Evolutionary conservation across 2,113 vertebrate genomes (phyloP).

Genomic region (Otis tarda): DNA sequence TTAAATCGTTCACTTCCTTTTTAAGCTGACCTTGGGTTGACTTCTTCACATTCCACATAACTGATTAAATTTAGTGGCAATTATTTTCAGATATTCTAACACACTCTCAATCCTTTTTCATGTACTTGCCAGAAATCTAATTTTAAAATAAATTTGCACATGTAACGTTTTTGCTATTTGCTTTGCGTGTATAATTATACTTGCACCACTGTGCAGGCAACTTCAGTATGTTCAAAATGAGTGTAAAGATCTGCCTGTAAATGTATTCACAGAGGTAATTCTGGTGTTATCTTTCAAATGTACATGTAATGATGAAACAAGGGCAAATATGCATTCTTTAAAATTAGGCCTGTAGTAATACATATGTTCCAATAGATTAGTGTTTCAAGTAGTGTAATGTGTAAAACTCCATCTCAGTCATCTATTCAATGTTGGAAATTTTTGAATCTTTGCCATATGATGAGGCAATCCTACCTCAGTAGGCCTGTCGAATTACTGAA

Average conservation of each 20-base stretch:
- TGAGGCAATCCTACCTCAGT: background rate
- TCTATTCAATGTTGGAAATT: background rate
- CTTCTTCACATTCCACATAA: constrained; percentile 20
- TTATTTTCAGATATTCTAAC: constrained; percentile 40
- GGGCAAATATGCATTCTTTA: background rate
- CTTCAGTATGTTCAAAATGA: background rate
- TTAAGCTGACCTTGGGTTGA: constrained; percentile 4
- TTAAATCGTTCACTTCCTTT: constrained; percentile 6
- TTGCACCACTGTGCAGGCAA: background rate
- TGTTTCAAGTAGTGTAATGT: background rate
- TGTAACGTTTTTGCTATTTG: background rate
- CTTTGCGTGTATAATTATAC: background rate
- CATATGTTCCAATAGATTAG: background rate
- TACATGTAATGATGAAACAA: background rate
- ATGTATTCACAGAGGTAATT: background rate
- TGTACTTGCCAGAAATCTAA: constrained; percentile 20
- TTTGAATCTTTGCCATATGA: constrained; percentile 8
- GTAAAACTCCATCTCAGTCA: rapidly evolving
- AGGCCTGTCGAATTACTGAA: background rate
- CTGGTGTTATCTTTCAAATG: background rate
- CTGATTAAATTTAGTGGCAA: constrained; percentile 43
- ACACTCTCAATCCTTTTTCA: background rate
- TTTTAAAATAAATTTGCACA: constrained; percentile 24
- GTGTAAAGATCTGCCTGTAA: background rate
- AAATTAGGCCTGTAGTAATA: background rate